Evolutionary conservation across 2,113 vertebrate species (phyloP).

Genomic region (Microcebus tavaratra): DNA sequence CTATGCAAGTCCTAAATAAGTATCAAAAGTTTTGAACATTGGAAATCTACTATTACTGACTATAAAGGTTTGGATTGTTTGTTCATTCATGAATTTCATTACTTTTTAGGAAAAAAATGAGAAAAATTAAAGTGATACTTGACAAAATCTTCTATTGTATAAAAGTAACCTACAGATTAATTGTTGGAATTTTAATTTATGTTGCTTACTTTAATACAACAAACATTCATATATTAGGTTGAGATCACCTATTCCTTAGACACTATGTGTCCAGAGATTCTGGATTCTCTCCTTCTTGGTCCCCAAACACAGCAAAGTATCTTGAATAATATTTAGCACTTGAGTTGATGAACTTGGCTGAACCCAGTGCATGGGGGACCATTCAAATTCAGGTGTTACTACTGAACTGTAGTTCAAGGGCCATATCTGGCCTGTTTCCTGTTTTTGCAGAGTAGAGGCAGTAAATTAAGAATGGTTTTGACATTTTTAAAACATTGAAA

Average conservation of each 20-base stretch:
- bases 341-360: not conserved
- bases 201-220: not conserved
- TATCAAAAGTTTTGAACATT: not conserved
- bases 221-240: not conserved
- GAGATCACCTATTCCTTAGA: not conserved
- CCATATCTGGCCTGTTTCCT: too few relatives aligned
- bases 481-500: not conserved
- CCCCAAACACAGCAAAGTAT: not conserved
- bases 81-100: not conserved
- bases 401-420: not conserved
- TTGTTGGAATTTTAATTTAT: not conserved
- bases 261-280: not conserved
- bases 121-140: not conserved
- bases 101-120: not conserved
- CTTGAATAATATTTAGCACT: not conserved
- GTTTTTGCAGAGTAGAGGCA: not conserved
- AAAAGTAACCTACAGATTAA: not conserved
- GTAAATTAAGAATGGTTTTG: not conserved
- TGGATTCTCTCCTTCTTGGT: not conserved
- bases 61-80: not conserved
- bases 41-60: not conserved
- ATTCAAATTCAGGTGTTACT: not conserved
- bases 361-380: not conserved
- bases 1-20: not conserved
- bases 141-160: not conserved